Evolutionary conservation across 64 coral and sea anemone genomes (phyloP), one percentile per base, ranked within the genome.

Genomic region (Stylophora pistillata): DNA sequence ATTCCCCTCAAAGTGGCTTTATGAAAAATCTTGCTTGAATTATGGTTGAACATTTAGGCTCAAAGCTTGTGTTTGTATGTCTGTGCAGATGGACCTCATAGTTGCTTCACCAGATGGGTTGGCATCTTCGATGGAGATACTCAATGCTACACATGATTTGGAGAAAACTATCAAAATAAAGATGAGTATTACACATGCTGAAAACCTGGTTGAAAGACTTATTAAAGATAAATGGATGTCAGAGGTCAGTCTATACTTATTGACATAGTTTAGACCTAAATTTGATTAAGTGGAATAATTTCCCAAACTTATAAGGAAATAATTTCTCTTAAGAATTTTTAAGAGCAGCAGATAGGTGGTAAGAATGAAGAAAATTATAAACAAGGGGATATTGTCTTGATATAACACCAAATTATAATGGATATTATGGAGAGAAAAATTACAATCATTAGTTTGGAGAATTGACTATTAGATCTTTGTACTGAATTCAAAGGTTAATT

Each of bases 221-320:
- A 71, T 94, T 56, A 59, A 88, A 25, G 92, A 98, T 53, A 94
- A 98, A 17, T 98, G 95, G 95, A 87, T 98, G 88, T 86, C 88
- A 59, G 89, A 88, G 74, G 91, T 94, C 61, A 92, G 89, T 68
- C 55, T 21, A 41, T 59, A 59, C 12, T 59, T 15, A 59, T 18
- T 59, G 2, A 18, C 58, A 59, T 1, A 1, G 58, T 59, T 59
- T 1, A 59, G 17, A 59, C 12, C 12, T 17, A 74, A 13, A 23
- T 13, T 15, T 23, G 16, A 17, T 74, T 7, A 74, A 74, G n/a
- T 7, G 1, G 1, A 4, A 1, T 17, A 15, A 14, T 41, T 41
- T 41, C 6, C 37, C 37, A 41, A 41, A 41, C 2, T 41, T 41
- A 41, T 41, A 41, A 41, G 37, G 37, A 41, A 41, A 41, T 41